A percentile compares a stretch with the other conserved stretches of the same genome.
Conservation (phyloP, 2,113 vertebrate species). For the Hyperoodon ampullatus region DNA sequence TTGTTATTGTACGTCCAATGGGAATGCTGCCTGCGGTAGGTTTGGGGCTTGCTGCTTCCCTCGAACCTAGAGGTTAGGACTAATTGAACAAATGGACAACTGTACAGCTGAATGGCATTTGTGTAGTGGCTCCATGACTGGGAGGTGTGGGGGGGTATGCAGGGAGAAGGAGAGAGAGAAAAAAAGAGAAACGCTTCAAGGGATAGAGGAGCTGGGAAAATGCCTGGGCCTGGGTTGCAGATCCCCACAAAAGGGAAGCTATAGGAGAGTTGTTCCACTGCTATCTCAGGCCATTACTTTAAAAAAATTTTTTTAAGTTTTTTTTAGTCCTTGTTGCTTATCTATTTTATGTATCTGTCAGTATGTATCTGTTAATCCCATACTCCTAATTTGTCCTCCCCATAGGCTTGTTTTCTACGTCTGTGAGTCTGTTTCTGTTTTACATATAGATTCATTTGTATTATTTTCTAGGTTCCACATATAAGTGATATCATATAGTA, state of each 20-base stretch:
- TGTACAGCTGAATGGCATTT: background rate
- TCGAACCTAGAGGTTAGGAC: background rate
- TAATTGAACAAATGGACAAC: background rate
- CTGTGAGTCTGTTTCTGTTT: background rate
- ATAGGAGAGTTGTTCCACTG: background rate
- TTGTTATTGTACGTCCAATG: rapidly evolving
- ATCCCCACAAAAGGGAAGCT: background rate
- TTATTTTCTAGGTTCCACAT: background rate
- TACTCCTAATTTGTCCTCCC: background rate
- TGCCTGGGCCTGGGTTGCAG: background rate
- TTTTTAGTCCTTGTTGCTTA: background rate
- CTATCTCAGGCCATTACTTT: background rate
- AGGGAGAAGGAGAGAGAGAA: background rate
- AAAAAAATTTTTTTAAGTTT: background rate
- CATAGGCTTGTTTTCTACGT: background rate
- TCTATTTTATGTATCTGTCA: background rate
- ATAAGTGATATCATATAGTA: background rate
- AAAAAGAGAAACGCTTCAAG: background rate
- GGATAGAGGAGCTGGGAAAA: background rate
- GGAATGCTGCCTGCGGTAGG: background rate
- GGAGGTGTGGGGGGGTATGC: background rate
- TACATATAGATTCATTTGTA: background rate
- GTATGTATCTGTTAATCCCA: background rate
- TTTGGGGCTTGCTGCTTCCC: background rate
- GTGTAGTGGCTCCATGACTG: background rate